Percentiles rank a stretch among this genome's conserved stretches.
Evolutionary conservation across 2,797 vertebrate species (phyloP).

Genomic region (Lerista edwardsae): DNA sequence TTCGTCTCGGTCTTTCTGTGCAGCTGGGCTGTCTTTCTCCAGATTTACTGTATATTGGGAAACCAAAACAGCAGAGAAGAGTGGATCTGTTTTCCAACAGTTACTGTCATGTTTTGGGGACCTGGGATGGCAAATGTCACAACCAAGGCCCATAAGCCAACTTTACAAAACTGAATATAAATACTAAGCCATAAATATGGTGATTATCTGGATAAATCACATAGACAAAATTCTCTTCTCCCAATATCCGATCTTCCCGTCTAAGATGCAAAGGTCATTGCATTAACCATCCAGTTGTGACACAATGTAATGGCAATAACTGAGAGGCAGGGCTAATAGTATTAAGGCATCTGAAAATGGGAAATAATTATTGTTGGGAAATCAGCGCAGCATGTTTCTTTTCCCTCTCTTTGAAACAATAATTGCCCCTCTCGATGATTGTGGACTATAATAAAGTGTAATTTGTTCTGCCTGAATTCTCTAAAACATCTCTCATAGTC

Average conservation of each 20-base stretch:
- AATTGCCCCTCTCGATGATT: constrained; percentile 25
- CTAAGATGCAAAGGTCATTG: constrained; percentile 44
- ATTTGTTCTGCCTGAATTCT: constrained; percentile 39
- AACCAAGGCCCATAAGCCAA: constrained; percentile 50
- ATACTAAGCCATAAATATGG: constrained; percentile 48
- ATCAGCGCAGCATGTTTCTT: constrained; percentile 33
- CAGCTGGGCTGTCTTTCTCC: not conserved
- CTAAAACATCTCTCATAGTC: constrained; percentile 27
- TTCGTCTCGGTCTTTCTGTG: not conserved
- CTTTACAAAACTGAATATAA: constrained; percentile 45
- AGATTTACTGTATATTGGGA: not conserved
- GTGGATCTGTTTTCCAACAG: constrained; percentile 37
- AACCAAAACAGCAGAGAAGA: constrained; percentile 48
- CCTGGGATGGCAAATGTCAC: constrained; percentile 47
- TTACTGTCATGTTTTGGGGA: constrained; percentile 27
- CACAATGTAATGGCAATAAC: constrained; percentile 36
- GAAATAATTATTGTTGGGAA: constrained; percentile 39
- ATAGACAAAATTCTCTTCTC: not conserved
- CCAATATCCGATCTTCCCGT: constrained; percentile 46
- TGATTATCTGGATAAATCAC: constrained; percentile 29
- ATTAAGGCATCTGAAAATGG: constrained; percentile 8
- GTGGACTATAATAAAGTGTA: constrained; percentile 32
- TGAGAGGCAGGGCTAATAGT: constrained; percentile 41
- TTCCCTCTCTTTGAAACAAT: constrained; percentile 31
- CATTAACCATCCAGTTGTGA: constrained; percentile 50